Base-by-base conservation (phyloP, 1,140 invertebrate genomes). In the Scaptomyza hsui region DNA sequence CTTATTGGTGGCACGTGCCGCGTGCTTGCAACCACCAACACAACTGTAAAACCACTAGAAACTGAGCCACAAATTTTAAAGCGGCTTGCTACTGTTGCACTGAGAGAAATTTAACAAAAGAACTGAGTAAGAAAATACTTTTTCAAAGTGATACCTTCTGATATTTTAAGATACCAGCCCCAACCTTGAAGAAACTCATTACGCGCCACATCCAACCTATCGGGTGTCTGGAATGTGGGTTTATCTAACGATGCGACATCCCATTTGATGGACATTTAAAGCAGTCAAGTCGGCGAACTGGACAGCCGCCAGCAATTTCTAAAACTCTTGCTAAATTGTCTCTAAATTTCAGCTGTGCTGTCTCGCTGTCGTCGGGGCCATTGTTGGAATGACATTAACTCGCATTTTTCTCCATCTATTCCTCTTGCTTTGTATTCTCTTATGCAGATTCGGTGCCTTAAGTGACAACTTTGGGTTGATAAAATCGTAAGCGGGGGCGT, bases 1-100 rank as follows among this genome's bases (percentile, higher is more conserved):
- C 49, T 68, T 72, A 72, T 72, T 72, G 70, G 15, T 44, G 55
- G 70, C 70, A 72, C 70, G 70, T 72, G 70, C 70, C 64, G 48
- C 9, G 3, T 19, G 63, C 21, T 15, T 16, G 9, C 52, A 65
- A 57, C 42, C 51, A 48, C 62, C 52, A 56, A 29, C 26, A 9
- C 4, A 24, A 24, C 24, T 29, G 26, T 21, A 19, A 41, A 39
- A 19, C 60, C 48, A 69, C 67, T 63, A 39, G 41, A 57, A 65
- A 59, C 39, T 51, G 51, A 64, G 44, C 19, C 51, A 49, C 67
- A 16, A 26, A 39, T 51, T 64, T 64, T 71, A 71, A 71, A 65
- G 52, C 26, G 21, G 52, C 61, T 71, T 32, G 32, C 16, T 16
- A 26, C 52, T 32, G 60, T 51, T 71, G 57, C 62, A 5, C 29